Base-by-base conservation (phyloP, 2,888 invertebrate species). In the Drosophila borborema region DNA sequence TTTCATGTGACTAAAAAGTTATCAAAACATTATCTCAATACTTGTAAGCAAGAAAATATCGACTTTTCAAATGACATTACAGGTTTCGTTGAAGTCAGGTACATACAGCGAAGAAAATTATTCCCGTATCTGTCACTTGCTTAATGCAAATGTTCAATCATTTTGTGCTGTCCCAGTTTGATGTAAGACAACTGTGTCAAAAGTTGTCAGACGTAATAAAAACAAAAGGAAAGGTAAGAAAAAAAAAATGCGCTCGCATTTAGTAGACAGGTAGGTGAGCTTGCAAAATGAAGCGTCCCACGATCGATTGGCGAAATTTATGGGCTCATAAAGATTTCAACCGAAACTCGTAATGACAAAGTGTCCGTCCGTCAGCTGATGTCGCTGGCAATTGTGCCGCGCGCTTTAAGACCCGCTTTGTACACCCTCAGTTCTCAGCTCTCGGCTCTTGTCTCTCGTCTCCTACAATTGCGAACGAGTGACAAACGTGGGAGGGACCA, bases 311-410 rank as follows among this genome's bases (percentile, higher is more conserved):
- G 68, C 61, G 31, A 73, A 81, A 89, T 90, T 87, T 89, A 90
- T 89, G 83, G 75, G 67, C 84, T 84, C 91, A 84, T 88, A 90
- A 90, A 90, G 77, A 82, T 84, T 82, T 78, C 77, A 76, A 80
- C 59, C 73, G 76, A 83, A 82, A 82, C 78, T 74, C 74, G 76
- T 80, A 77, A 83, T 82, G 80, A 84, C 75, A 80, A 79, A 82
- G 54, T 75, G 58, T 38, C 69, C 66, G 64, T 71, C 72, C 64
- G 64, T 71, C 72, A 61, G 45, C 64, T 62, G 74, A 85, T 82
- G 82, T 73, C 69, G 73, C 65, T 74, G 69, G 34, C 51, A 51
- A 51, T 51, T 51, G 51, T 18, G 51, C 51, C 51, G 67, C 62
- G 68, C 72, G 46, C 64, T 64, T 62, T 58, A 63, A 64, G 71